Base-by-base conservation (phyloP, 2,888 invertebrate species). In the Palloptera scutellata region DNA sequence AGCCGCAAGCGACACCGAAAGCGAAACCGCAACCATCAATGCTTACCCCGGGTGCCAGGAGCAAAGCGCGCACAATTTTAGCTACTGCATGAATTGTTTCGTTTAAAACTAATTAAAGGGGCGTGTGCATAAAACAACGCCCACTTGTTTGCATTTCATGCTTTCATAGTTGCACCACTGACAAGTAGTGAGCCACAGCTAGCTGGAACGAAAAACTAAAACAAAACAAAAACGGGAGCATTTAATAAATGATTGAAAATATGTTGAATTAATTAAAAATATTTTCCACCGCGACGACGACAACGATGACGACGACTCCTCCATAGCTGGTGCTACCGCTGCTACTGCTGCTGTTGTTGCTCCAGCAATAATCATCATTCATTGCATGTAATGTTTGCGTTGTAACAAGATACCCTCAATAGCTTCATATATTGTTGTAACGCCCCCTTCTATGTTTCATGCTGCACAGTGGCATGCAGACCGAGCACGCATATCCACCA, bases 71-170 rank as follows among this genome's bases (percentile, higher is more conserved):
- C 4, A 48, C 51, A 15, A 13, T 4, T 48, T 48, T n/a, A 13
- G 51, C 60, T 40, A 30, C 30, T 55, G 53, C 13, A 12, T 59
- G 59, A 19, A 61, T 79, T 79, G 79, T 79, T 80, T 78, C 78
- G 77, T 78, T 78, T 76, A 77, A 79, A 80, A 80, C 77, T 73
- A 75, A 75, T 75, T 75, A 75, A 75, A 72, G 70, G 78, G 81
- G 81, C 79, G 81, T 80, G 74, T 69, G 72, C 75, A 66, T 48
- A 71, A 55, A 43, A 67, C 20, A 69, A 74, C 75, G 73, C 74
- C 75, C 69, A 64, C 67, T 60, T 70, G 45, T 70, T 72, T 68
- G 63, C 54, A 64, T 69, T 54, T 54, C 64, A 57, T 40, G 48
- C 57, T 41, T 40, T 19, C 12, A 5, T 17, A 19, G 19, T 48